These are phyloP conservation scores for Sardina pilchardus DNA, from an alignment of 2,113 vertebrate species.

Conservation along the genomic window DNA sequence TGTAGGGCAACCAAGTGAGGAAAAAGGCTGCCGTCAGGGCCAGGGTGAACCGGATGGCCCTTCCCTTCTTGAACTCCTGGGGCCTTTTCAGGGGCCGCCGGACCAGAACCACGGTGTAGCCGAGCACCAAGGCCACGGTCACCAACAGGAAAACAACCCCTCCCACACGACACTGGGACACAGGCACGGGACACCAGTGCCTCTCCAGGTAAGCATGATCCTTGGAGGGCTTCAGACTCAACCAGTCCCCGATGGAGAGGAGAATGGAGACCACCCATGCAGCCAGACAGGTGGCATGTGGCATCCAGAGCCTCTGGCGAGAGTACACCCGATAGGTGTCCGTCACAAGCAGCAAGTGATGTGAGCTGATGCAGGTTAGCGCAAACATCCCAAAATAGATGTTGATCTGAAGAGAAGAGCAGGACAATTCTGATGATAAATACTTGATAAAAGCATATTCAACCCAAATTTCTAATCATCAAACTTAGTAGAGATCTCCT, in stretches of 20 bases:
- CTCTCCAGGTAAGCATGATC: constrained; percentile 6
- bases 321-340: constrained; percentile 63
- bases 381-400: constrained; percentile 77
- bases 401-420: constrained; percentile 64
- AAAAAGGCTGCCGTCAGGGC: constrained; percentile 71
- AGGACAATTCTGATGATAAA: not conserved
- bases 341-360: constrained; percentile 70
- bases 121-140: constrained; percentile 57
- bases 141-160: constrained; percentile 72
- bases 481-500: too few species aligned
- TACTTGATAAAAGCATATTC: not conserved
- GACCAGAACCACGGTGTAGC: constrained; percentile 63
- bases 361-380: constrained; percentile 73
- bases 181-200: constrained; percentile 49
- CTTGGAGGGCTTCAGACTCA: constrained; percentile 39
- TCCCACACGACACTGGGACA: not conserved
- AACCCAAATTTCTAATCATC: not conserved
- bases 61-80: constrained; percentile 58
- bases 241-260: constrained; percentile 70
- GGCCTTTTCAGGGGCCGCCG: constrained; percentile 43
- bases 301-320: constrained; percentile 32
- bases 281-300: constrained; percentile 55
- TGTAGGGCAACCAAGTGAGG: constrained; percentile 82
- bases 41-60: constrained; percentile 61
- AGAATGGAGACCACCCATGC: constrained; percentile 72